Evolutionary conservation across 2,888 invertebrate species (phyloP).

Genomic region (Seira ritae): DNA sequence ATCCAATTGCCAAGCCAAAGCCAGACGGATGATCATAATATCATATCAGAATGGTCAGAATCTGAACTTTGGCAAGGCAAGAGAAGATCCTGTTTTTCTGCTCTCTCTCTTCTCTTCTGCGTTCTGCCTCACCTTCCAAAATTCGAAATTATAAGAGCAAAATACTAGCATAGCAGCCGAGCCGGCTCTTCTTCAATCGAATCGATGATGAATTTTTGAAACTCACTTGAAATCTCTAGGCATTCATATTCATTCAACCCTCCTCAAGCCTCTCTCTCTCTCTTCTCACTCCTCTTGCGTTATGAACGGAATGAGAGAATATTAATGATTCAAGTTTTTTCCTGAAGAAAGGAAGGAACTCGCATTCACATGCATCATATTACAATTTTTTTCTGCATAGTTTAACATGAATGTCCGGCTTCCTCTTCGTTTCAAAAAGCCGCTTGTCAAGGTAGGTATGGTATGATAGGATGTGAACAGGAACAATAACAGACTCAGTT

Average conservation of each 20-base stretch:
- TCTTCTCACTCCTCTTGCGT: background rate
- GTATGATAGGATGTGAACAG: background rate
- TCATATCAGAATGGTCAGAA: background rate
- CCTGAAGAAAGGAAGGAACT: background rate
- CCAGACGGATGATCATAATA: too few species aligned
- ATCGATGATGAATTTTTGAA: background rate
- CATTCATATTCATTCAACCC: background rate
- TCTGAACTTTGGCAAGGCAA: background rate
- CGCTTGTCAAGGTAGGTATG: background rate
- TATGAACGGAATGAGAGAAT: background rate
- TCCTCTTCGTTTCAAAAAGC: background rate
- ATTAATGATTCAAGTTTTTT: background rate
- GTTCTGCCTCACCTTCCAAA: background rate
- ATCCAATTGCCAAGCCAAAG: background rate
- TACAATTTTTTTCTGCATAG: too few species aligned
- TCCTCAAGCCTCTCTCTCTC: background rate
- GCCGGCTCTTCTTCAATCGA: background rate
- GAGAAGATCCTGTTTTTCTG: background rate
- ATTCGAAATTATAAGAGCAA: background rate
- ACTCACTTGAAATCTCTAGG: background rate
- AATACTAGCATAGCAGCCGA: too few species aligned
- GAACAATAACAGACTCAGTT: background rate
- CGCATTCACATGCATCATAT: background rate
- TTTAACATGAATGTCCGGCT: background rate
- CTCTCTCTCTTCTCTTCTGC: background rate